These are phyloP conservation scores for Gavia stellata DNA, from an alignment of 2,113 vertebrate genomes.

Conservation along the genomic window DNA sequence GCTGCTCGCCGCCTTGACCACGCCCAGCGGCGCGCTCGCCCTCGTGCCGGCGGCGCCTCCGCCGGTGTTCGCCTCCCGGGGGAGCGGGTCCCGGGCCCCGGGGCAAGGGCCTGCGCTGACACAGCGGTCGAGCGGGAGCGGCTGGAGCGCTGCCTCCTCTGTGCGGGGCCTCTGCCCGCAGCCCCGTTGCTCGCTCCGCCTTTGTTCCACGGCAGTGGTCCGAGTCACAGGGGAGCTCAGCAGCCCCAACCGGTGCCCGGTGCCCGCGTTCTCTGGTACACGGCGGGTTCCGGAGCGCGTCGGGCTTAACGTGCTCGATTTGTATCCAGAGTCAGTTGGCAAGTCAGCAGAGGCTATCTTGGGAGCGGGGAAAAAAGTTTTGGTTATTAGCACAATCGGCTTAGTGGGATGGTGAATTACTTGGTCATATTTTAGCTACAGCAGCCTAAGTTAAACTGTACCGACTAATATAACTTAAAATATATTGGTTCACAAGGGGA, in stretches of 20 bases:
- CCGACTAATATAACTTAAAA: accelerated
- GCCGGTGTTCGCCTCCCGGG: too few species aligned
- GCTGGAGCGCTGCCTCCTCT: not conserved
- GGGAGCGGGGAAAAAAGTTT: not conserved
- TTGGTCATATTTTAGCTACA: accelerated
- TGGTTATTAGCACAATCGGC: not conserved
- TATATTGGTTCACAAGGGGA: accelerated
- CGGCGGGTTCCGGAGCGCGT: too few species aligned
- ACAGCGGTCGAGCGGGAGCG: accelerated
- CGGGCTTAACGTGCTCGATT: not conserved
- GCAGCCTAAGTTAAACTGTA: accelerated
- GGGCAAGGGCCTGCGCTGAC: not conserved
- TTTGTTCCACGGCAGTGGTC: not conserved
- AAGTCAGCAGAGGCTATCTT: too few species aligned
- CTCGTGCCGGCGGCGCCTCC: not conserved
- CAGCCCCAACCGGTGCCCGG: not conserved
- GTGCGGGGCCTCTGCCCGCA: not conserved
- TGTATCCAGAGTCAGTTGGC: not conserved
- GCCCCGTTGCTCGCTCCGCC: too few species aligned
- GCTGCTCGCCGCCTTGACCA: not conserved
- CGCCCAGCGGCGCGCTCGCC: not conserved
- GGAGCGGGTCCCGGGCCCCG: too few species aligned
- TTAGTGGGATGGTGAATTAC: not conserved
- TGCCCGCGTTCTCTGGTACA: not conserved
- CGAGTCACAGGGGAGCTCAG: not conserved